Evolutionary conservation across 2,113 vertebrate genomes (phyloP), one percentile per base, ranked within the genome.

Genomic region (Copsychus sechellarum): DNA sequence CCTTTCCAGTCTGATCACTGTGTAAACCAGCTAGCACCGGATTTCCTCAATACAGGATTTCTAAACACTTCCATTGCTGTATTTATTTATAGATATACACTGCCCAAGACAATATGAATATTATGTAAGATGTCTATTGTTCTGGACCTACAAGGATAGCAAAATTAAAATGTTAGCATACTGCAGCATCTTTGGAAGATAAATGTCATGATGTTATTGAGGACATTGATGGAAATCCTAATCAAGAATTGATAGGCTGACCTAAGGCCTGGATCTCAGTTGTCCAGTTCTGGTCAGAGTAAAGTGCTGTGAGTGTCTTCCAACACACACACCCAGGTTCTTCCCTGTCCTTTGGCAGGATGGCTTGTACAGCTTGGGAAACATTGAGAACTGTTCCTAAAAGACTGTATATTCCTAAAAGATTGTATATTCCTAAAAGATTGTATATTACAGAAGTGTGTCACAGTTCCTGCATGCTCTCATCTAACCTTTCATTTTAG

Each of bases 1-100:
- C 76, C 62, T 87, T 92, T 84, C 77, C 40, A 66, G 50, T 94
- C 69, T 53, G 40, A 20, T 96, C 97, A 74, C 53, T 86, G 42
- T 33, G 82, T 86, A 96, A 88, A 78, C 9, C 45, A 86, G 33
- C 56, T 85, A 22, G 5, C 24, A 77, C 15, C 20, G 42, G 57
- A 48, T 74, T 65, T 81, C 62, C 73, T 78, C 45, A 82, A 5
- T 42, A 70, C 3, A n/a, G 8, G 57, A 67, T 86, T 92, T 65
- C 20, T 86, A 81, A 93, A 28, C 7, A 21, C 29, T n/a, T 54
- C 2, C 29, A 60, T 76, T 45, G 22, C 8, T 82, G 23, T 82
- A 26, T 71, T 90, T 69, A n/a, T 65, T 70, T 90, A 54, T 28
- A 77, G 82, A 95, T 66, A 29, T 26, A 11, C 14, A 61, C 51